Conservation (phyloP, 2,797 vertebrate genomes). For the Manis javanica region DNA sequence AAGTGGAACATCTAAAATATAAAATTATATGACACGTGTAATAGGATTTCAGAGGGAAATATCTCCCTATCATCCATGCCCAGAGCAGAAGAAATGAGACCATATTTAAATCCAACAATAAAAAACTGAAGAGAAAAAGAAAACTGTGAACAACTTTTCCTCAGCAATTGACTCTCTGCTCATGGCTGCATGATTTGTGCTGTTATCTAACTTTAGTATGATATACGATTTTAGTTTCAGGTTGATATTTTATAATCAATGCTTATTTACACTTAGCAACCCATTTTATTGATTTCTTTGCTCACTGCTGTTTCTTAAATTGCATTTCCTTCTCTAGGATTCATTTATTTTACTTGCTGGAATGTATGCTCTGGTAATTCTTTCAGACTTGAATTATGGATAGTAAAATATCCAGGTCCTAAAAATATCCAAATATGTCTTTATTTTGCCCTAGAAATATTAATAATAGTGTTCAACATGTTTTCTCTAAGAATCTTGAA, state of each 20-base stretch:
- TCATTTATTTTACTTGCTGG: slow-evolving; percentile 28
- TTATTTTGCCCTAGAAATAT: background rate
- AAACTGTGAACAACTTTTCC: background rate
- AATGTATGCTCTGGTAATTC: background rate
- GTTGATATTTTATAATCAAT: slow-evolving; percentile 47
- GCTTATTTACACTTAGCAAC: slow-evolving; percentile 24
- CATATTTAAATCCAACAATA: background rate
- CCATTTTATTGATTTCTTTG: slow-evolving; percentile 18
- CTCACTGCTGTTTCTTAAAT: slow-evolving; percentile 30
- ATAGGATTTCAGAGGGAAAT: background rate
- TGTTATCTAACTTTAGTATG: background rate
- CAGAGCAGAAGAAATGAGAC: too few relatives aligned
- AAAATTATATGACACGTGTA: background rate
- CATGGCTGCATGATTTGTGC: background rate
- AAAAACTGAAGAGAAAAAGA: background rate
- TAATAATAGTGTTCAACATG: background rate
- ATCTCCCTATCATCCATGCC: too few relatives aligned
- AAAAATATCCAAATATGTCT: background rate
- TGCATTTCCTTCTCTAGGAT: background rate
- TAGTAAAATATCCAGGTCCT: background rate
- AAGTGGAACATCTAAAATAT: slow-evolving; percentile 16
- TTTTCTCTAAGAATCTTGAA: background rate
- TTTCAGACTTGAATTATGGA: slow-evolving; percentile 21
- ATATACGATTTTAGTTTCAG: slow-evolving; percentile 12
- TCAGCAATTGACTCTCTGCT: slow-evolving; percentile 24